Conservation (phyloP, 2,797 vertebrate genomes). For the Hoplostethus atlanticus region DNA sequence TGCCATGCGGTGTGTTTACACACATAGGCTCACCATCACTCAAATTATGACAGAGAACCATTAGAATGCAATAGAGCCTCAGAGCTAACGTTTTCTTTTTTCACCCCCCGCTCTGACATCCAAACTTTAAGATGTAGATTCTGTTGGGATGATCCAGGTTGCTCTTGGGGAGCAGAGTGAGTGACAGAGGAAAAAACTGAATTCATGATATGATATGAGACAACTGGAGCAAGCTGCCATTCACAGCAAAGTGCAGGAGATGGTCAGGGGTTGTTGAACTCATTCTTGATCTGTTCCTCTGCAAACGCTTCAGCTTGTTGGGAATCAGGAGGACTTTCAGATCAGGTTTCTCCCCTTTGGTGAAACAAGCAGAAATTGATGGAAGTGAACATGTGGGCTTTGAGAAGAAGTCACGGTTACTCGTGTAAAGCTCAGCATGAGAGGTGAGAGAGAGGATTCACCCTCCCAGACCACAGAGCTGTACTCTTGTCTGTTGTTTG, state of each 20-base stretch:
- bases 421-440: background rate
- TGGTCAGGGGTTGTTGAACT: conserved; percentile 14
- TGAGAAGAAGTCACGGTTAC: conserved; percentile 23
- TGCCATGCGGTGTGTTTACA: conserved; percentile 74
- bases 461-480: conserved; percentile 41
- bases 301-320: conserved; percentile 41
- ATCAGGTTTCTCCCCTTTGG: background rate
- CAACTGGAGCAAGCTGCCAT: background rate
- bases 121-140: conserved; percentile 85
- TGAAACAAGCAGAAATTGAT: background rate
- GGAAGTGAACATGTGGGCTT: background rate
- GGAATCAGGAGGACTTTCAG: conserved; percentile 26
- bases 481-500: conserved; percentile 52
- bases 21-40: conserved; percentile 79
- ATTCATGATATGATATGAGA: conserved; percentile 53
- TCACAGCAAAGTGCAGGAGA: background rate
- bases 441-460: conserved; percentile 10
- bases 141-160: conserved; percentile 79
- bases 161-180: conserved; percentile 73
- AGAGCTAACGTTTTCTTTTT: conserved; percentile 80
- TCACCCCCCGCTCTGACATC: conserved; percentile 75
- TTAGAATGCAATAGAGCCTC: conserved; percentile 81
- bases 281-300: conserved; percentile 42
- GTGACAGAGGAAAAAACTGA: conserved; percentile 72
- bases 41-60: conserved; percentile 77